Conservation (phyloP, 2,113 vertebrate genomes). For the Microcebus jonahi region DNA sequence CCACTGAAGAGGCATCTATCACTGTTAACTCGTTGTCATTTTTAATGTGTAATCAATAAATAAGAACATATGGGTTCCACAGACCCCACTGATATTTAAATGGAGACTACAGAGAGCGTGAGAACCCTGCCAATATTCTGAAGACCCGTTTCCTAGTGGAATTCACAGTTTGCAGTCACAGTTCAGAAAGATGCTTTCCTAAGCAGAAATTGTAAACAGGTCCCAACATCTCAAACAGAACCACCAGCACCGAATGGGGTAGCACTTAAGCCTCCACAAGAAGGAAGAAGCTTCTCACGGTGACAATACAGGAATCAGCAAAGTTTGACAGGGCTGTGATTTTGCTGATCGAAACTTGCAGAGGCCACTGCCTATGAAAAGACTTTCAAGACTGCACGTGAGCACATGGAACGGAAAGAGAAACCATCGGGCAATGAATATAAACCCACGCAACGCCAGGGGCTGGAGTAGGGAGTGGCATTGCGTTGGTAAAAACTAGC, state of each 20-base stretch:
- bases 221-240: slow-evolving; percentile 44
- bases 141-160: slow-evolving; percentile 37
- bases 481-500: not conserved
- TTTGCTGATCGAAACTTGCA: not conserved
- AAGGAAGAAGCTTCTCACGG: not conserved
- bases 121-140: slow-evolving; percentile 43
- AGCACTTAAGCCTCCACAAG: not conserved
- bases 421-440: not conserved
- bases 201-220: slow-evolving; percentile 55
- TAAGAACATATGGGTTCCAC: slow-evolving; percentile 37
- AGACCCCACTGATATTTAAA: slow-evolving; percentile 31
- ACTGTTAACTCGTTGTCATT: slow-evolving; percentile 30
- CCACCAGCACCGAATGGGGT: not conserved
- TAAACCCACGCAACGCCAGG: too few species aligned
- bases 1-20: not conserved
- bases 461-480: too few species aligned
- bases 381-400: not conserved
- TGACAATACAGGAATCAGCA: not conserved
- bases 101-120: not conserved
- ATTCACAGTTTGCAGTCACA: slow-evolving; percentile 63
- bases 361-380: not conserved
- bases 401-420: not conserved
- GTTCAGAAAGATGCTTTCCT: slow-evolving; percentile 49
- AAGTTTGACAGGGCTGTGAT: not conserved
- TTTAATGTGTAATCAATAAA: slow-evolving; percentile 48